These are phyloP conservation scores for Smithornis capensis DNA, from an alignment of 2,113 vertebrate species.

Conservation along the genomic window DNA sequence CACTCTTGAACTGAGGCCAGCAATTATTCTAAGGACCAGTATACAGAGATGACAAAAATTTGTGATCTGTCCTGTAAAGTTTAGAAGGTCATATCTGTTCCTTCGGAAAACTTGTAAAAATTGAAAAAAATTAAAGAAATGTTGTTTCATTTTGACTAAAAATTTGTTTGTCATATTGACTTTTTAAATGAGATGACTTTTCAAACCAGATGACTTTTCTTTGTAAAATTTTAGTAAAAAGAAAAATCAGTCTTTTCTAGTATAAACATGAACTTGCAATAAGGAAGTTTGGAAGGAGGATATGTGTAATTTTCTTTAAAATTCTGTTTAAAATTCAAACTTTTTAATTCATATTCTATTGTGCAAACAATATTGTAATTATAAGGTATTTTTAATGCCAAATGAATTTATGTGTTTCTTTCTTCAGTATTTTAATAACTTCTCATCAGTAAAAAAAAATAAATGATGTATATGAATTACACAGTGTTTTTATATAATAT, in stretches of 20 bases:
- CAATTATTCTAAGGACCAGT: not conserved
- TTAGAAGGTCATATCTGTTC: not conserved
- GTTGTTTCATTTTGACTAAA: not conserved
- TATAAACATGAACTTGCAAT: not conserved
- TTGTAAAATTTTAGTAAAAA: not conserved
- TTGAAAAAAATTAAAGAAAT: not conserved
- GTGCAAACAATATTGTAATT: not conserved
- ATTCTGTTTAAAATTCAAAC: not conserved
- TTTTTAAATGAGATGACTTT: not conserved
- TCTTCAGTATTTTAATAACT: not conserved
- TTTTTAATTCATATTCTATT: not conserved
- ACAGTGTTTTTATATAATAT: not conserved
- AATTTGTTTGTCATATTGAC: not conserved
- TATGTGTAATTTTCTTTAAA: not conserved
- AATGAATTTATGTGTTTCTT: not conserved
- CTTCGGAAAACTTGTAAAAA: not conserved
- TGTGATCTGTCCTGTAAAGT: not conserved
- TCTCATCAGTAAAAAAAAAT: not conserved
- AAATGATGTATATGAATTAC: rapidly evolving
- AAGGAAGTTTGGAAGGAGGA: not conserved
- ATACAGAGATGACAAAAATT: not conserved
- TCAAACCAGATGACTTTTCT: not conserved
- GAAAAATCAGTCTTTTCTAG: not conserved
- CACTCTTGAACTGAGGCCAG: not conserved
- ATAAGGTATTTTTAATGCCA: not conserved